Evolutionary conservation across 2,113 vertebrate species (phyloP), one percentile per base, ranked within the genome.

Genomic region (Dasyprocta punctata): DNA sequence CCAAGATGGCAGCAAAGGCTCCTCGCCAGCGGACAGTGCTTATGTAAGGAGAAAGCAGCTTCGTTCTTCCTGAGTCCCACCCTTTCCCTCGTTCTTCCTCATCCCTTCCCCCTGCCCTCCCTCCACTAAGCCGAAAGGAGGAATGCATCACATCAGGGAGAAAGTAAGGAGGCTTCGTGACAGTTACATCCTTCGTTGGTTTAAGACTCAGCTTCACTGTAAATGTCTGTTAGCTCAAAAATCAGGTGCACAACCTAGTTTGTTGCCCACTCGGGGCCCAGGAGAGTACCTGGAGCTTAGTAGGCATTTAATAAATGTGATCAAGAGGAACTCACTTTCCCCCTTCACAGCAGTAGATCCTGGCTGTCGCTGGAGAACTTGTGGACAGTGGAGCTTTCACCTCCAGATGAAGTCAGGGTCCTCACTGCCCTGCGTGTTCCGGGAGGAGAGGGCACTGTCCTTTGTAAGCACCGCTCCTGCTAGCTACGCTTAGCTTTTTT

Each of bases 341-440:
- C 38, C 1, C 11, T 82, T 87, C 17, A 17, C 26, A 54, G 71
- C 86, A 90, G 58, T 22, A 78, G 54, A 61, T 33, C 69, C 22
- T 85, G 58, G 20, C 69, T 17, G 5, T 36, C 60, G 56, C 38
- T 94, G 8, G 30, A 89, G 41, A 69, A 52, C 1, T 2, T 69
- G 33, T 61, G n/a, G 28, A 49, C 20, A 38, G 24, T 67, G 41
- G 13, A 49, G 17, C 41, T 69, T n/a, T 9, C 0, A 1, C 12
- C 83, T 75, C 26, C 5, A 0, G 22, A 5, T 44, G 7, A 88
- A 36, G 9, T 41, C 58, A 10, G 7, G 6, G 56, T 65, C 30
- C 49, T 17, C 7, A 0, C 20, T n/a, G 1, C 0, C 4, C 20
- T 28, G 1, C 0, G 2, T 20, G 0, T 71, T 84, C 49, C 67